Evolutionary conservation across 2,113 vertebrate species (phyloP).

Genomic region (Entomyzon cyanotis): DNA sequence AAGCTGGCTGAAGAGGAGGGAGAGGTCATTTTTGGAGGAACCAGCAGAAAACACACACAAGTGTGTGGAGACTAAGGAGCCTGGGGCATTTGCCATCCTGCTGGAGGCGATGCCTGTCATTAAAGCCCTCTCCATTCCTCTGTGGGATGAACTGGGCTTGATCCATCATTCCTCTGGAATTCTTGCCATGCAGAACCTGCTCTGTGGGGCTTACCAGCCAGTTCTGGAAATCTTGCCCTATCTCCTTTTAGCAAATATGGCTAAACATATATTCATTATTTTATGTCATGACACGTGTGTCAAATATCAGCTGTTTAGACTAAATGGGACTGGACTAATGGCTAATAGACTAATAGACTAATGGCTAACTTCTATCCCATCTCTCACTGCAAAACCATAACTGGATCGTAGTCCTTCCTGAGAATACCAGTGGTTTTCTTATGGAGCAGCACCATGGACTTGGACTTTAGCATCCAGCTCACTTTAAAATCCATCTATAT

Average conservation of each 20-base stretch:
- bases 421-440: background rate
- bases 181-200: background rate
- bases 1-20: background rate
- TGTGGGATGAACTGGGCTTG: background rate
- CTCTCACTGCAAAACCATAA: background rate
- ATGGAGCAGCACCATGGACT: background rate
- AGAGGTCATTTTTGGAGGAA: background rate
- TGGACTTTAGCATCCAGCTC: background rate
- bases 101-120: background rate
- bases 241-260: background rate
- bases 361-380: accelerated
- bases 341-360: too few relatives aligned
- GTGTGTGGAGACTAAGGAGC: background rate
- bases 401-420: accelerated
- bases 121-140: accelerated
- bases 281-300: background rate
- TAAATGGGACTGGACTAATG: background rate
- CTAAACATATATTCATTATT: background rate
- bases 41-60: background rate
- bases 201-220: too few relatives aligned
- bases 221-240: background rate
- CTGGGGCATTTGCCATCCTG: background rate
- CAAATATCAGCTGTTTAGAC: background rate
- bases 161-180: background rate
- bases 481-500: background rate